Evolutionary conservation across 1,140 invertebrate species (phyloP), one percentile per base, ranked within the genome.

Genomic region (Drosophila baimaii): DNA sequence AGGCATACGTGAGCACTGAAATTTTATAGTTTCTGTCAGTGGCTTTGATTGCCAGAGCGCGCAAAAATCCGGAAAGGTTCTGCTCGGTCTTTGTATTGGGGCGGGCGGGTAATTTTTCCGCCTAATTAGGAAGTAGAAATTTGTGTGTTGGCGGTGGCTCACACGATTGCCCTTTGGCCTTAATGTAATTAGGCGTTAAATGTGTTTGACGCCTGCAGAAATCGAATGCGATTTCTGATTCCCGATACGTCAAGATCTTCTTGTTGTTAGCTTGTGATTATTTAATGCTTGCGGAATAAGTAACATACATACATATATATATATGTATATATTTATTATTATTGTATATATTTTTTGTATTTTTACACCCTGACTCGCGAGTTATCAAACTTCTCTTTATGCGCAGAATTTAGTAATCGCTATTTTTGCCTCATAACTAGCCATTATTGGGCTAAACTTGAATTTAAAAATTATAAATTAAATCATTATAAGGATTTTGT

Each of bases 31-130:
- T 57, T 62, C 57, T 61, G 59, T 63, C 33, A 72, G 39, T 31
- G 41, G 25, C 83, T 79, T 88, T 86, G 79, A 86, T 84, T 86
- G 85, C 63, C 78, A 58, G 70, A 81, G 82, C 81, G 82, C 81
- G 73, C 44, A 46, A 58, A 57, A 56, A 64, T 76, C 19, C 25
- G 15, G 19, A 31, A 37, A 49, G 55, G 17, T 21, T 41, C 15
- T 5, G 47, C 9, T 17, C 15, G n/a, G 10, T 37, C 3, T 55
- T n/a, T 3, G 19, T 33, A 52, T 33, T 52, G 13, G 7, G 25
- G 10, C 29, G 31, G 57, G 57, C 35, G 23, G 35, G 41, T 44
- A 49, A 74, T 70, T 84, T 85, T 55, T 74, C 72, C 55, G 75
- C 65, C 63, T 77, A 88, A 86, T 86, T 88, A 79, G 79, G 61